Conservation (phyloP, 1,140 invertebrate genomes). For the Reticulitermes speratus region DNA sequence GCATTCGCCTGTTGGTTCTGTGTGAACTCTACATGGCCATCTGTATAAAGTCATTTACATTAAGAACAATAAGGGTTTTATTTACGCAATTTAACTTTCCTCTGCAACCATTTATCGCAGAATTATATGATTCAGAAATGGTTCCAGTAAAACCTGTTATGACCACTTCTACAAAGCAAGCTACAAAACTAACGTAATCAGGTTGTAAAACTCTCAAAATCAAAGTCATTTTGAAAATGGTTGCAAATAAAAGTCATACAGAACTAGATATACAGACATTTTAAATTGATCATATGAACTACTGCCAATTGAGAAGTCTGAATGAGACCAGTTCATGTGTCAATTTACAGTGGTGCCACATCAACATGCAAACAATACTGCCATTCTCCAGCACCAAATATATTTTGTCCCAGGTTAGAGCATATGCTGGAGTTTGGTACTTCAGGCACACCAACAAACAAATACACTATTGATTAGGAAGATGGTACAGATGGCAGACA, state of each 20-base stretch:
- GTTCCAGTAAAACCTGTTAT: too few relatives aligned
- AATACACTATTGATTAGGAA: too few relatives aligned
- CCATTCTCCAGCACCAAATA: neutral
- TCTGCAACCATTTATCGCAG: neutral
- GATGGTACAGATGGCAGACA: too few relatives aligned
- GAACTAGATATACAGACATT: neutral
- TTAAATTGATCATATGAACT: neutral
- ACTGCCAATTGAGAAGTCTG: neutral
- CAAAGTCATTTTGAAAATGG: neutral
- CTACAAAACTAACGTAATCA: too few relatives aligned
- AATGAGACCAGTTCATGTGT: neutral
- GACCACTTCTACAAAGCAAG: too few relatives aligned
- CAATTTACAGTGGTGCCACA: neutral
- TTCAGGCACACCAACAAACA: too few relatives aligned
- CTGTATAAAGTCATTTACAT: neutral
- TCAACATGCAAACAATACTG: neutral
- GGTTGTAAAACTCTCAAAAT: too few relatives aligned
- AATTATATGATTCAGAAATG: neutral
- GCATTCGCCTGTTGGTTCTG: too few relatives aligned
- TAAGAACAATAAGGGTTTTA: neutral
- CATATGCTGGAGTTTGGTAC: too few relatives aligned
- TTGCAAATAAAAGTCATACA: neutral
- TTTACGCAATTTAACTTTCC: neutral
- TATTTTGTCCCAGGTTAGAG: neutral
- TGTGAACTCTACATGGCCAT: neutral